phyloP scores from a whole-genome alignment of 1,140 invertebrate species.

The Apis mellifera region Amel_HAv3.1 CM009938.2:10332501-10333000 shows the following conservation, averaged over 20 bases:
- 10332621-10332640: too few relatives aligned
- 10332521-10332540: conserved; percentile 21
- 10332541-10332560: neutral
- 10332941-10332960: conserved; percentile 4
- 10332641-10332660: too few relatives aligned
- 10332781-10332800: neutral
- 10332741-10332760: neutral
- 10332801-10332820: neutral
- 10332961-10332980: neutral
- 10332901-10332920: conserved; percentile 11
- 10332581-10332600: neutral
- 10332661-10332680: too few relatives aligned
- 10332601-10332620: too few relatives aligned
- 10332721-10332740: too few relatives aligned
- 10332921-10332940: neutral
- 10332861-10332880: conserved; percentile 3
- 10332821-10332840: conserved; percentile 12
- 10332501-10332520: conserved; percentile 7
- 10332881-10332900: conserved; percentile 14
- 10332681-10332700: too few relatives aligned
- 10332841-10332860: conserved; percentile 12
- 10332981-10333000: too few relatives aligned
- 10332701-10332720: too few relatives aligned
- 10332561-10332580: neutral
- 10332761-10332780: neutral